phyloP scores from a whole-genome alignment of 2,888 invertebrate genomes.

The Elmis aenea region DNA sequence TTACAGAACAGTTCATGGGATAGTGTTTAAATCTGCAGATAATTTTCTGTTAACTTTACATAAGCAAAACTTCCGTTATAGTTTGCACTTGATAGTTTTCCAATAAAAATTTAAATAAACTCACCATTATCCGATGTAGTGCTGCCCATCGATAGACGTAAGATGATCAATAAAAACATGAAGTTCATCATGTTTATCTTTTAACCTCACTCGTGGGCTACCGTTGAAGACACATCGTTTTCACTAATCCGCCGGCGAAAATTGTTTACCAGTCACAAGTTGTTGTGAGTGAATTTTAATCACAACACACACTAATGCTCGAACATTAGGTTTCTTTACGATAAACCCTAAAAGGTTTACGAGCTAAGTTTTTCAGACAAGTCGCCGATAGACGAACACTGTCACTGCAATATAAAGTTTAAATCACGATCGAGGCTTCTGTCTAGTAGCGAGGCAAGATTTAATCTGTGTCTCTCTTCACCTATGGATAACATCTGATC shows the following conservation, averaged over 20 bases:
- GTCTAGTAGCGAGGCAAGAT: constrained; percentile 10
- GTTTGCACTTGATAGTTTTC: background rate
- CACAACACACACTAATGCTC: no score
- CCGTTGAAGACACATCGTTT: constrained; percentile 14
- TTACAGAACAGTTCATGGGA: no score
- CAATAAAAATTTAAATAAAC: constrained; percentile 1
- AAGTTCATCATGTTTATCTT: constrained; percentile 10
- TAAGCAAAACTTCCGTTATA: no score
- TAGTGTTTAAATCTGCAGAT: no score
- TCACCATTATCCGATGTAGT: constrained; percentile 14
- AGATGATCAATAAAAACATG: constrained; percentile 10
- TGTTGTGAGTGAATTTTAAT: no score
- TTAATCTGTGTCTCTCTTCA: constrained; percentile 10
- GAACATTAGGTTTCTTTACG: no score
- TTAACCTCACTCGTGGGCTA: constrained; percentile 10
- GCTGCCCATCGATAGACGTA: constrained; percentile 5
- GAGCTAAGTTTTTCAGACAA: no score
- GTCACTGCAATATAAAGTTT: constrained; percentile 6
- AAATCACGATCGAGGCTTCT: constrained; percentile 9
- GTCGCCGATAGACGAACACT: no score
- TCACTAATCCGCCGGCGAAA: no score
- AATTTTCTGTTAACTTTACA: no score
- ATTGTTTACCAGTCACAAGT: no score
- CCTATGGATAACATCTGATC: constrained; percentile 13
- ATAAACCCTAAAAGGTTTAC: no score